phyloP scores from a whole-genome alignment of 2,113 vertebrate species.

The Junco hyemalis region DNA sequence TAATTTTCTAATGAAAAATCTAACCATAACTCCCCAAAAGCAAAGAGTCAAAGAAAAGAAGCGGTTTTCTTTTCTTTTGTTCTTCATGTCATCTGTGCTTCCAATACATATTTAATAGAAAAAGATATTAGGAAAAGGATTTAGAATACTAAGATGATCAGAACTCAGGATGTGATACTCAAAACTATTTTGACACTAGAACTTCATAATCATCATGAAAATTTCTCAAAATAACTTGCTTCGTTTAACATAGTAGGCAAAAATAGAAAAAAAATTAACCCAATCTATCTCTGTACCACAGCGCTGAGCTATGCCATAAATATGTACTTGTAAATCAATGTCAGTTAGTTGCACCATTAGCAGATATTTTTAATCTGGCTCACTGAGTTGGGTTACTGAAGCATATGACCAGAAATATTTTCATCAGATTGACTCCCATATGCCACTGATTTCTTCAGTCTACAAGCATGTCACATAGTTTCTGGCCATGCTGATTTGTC shows the following conservation, averaged over 20 bases:
- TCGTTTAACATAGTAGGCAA: not conserved
- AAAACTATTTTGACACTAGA: not conserved
- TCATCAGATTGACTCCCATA: not conserved
- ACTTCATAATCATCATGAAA: not conserved
- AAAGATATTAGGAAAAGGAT: not conserved
- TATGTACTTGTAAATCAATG: not conserved
- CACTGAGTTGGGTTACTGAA: not conserved
- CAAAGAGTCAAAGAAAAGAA: not conserved
- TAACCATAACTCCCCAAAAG: not conserved
- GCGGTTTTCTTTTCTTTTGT: fast-evolving
- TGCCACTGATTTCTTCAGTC: not conserved
- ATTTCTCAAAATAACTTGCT: not conserved
- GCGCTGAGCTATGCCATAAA: not conserved
- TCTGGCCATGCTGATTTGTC: not conserved
- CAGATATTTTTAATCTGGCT: not conserved
- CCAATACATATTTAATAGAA: not conserved
- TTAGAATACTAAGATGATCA: not conserved
- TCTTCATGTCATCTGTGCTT: not conserved
- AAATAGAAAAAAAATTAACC: not conserved
- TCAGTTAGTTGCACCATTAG: not conserved
- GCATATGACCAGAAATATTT: not conserved
- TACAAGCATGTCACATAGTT: not conserved
- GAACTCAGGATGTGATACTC: not conserved
- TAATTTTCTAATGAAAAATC: not conserved
- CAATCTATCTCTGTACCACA: not conserved